These are phyloP conservation scores for Cyclopterus lumpus DNA, from an alignment of 2,797 vertebrate genomes.

Conservation along the genomic window DNA sequence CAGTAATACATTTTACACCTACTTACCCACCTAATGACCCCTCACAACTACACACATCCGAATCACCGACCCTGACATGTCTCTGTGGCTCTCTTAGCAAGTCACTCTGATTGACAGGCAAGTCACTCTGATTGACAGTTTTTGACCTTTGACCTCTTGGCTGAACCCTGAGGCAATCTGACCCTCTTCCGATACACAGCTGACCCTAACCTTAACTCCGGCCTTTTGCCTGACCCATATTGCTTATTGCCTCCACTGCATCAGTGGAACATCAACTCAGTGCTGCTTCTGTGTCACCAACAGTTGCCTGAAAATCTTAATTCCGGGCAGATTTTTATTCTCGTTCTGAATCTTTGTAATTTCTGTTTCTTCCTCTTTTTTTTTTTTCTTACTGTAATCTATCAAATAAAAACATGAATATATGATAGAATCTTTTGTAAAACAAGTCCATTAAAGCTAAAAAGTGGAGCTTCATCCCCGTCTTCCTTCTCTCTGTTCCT, in stretches of 20 bases:
- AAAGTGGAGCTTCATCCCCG: constrained; percentile 45
- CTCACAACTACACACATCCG: constrained; percentile 36
- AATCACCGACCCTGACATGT: constrained; percentile 29
- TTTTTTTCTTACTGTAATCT: constrained; percentile 7
- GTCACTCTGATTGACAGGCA: constrained; percentile 58
- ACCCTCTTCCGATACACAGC: constrained; percentile 27
- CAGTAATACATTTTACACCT: constrained; percentile 36
- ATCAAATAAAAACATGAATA: constrained; percentile 30
- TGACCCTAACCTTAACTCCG: constrained; percentile 35
- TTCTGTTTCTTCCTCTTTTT: constrained; percentile 1
- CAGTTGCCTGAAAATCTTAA: background rate
- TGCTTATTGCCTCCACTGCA: background rate
- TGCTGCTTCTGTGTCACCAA: background rate
- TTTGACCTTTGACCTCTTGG: constrained; percentile 54
- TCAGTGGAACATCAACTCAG: background rate
- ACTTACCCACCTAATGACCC: constrained; percentile 42
- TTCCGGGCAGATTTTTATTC: constrained; percentile 7
- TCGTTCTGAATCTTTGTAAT: background rate
- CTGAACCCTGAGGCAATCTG: constrained; percentile 49
- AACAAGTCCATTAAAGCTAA: constrained; percentile 44
- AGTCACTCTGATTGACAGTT: constrained; percentile 49
- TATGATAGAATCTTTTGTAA: constrained; percentile 30
- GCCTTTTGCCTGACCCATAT: background rate
- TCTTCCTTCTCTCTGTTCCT: constrained; percentile 31
- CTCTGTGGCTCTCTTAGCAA: constrained; percentile 32